Conservation (phyloP, 2,113 vertebrate species). For the Trogon surrucura region DNA sequence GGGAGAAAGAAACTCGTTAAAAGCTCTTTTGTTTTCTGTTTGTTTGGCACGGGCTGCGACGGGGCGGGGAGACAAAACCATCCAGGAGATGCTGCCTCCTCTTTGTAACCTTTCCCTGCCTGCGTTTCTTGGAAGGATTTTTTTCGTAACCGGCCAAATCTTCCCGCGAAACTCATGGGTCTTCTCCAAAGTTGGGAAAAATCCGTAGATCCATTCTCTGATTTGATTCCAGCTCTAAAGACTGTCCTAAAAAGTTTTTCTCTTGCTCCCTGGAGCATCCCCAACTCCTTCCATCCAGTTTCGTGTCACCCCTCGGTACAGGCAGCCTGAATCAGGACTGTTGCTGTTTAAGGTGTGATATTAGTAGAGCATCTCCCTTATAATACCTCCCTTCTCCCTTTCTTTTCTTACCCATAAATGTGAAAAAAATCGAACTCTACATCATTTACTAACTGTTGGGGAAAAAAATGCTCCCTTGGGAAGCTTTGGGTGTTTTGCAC, state of each 20-base stretch:
- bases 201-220: accelerated
- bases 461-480: neutral
- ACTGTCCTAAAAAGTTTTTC: neutral
- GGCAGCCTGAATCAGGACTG: neutral
- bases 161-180: neutral
- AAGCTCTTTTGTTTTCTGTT: slow-evolving; percentile 12
- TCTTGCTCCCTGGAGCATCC: neutral
- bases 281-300: neutral
- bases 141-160: neutral
- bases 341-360: neutral
- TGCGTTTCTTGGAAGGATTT: neutral
- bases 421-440: no score
- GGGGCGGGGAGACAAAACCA: neutral
- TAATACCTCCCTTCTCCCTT: neutral
- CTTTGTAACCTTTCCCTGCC: neutral
- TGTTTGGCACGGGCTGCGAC: neutral
- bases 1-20: slow-evolving; percentile 2
- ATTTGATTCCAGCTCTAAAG: neutral
- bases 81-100: no score
- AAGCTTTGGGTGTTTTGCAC: neutral
- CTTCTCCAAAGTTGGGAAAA: neutral
- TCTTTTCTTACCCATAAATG: neutral
- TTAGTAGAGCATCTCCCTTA: neutral
- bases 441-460: neutral
- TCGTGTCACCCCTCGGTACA: neutral